Percentiles rank a stretch among this genome's conserved stretches.
Conservation (phyloP, 2,888 invertebrate species). For the Tenthredo livida region DNA sequence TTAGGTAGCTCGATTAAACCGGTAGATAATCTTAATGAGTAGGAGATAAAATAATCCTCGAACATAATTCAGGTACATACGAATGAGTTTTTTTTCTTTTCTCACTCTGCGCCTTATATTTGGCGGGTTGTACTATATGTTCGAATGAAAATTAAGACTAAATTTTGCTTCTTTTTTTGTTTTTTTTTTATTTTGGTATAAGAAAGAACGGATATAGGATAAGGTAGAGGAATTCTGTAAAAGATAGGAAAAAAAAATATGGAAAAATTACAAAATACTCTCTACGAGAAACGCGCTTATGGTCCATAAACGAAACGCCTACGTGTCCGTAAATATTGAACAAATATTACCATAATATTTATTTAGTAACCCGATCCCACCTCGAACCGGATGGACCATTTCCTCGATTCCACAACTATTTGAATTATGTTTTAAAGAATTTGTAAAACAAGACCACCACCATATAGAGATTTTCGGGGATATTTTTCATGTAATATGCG, state of each 20-base stretch:
- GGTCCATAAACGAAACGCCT: conserved; percentile 58
- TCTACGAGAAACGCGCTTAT: neutral
- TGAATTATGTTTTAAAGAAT: conserved; percentile 1
- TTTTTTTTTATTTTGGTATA: neutral
- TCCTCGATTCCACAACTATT: conserved; percentile 6
- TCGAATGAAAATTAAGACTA: neutral
- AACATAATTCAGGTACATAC: neutral
- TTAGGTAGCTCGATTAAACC: neutral
- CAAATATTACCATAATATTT: conserved; percentile 64
- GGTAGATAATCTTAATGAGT: neutral
- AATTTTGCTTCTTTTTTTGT: neutral
- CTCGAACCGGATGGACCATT: conserved; percentile 45
- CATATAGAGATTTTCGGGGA: neutral
- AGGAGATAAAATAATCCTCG: neutral
- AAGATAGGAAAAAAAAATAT: neutral
- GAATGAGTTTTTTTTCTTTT: neutral
- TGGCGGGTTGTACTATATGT: too few species aligned
- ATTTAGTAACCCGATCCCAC: conserved; percentile 47
- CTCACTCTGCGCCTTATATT: too few species aligned
- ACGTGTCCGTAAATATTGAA: conserved; percentile 68
- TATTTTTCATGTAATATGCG: neutral
- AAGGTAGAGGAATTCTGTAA: neutral
- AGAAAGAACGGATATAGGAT: neutral
- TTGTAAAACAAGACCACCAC: neutral
- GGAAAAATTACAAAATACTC: conserved; percentile 12